Conservation (phyloP, 2,797 vertebrate species). For the Parauchenoglanis ngamensis region DNA sequence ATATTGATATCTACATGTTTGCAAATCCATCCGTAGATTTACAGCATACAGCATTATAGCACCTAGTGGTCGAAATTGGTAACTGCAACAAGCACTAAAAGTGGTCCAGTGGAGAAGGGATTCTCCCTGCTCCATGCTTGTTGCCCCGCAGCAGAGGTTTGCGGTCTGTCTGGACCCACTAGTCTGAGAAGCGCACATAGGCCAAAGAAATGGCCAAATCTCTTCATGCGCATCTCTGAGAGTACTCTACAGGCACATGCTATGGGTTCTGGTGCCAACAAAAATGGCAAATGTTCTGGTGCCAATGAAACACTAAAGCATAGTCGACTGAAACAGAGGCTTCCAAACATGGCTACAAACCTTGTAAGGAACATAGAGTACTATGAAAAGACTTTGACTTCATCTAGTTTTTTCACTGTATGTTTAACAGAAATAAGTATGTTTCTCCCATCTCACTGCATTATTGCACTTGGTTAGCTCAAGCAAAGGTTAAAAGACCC, state of each 20-base stretch:
- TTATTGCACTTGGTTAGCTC: neutral
- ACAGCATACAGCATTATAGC: neutral
- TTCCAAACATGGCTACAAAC: neutral
- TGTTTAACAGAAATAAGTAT: neutral
- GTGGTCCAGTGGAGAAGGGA: neutral
- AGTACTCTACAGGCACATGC: too few relatives aligned
- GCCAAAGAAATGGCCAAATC: too few relatives aligned
- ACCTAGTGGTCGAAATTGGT: neutral
- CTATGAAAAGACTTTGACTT: neutral
- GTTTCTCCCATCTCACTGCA: neutral
- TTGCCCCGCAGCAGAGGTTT: neutral
- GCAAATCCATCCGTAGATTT: neutral
- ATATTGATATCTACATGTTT: neutral
- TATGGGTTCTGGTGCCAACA: too few relatives aligned
- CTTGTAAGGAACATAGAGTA: neutral
- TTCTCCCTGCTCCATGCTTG: neutral
- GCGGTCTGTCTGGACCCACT: neutral
- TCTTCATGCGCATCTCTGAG: too few relatives aligned
- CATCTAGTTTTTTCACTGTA: neutral
- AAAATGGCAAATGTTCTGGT: neutral
- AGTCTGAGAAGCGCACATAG: neutral
- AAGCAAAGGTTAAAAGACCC: too few relatives aligned
- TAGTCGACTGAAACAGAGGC: neutral
- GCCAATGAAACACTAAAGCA: neutral
- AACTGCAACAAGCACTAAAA: neutral